A percentile compares a stretch with the other conserved stretches of the same genome.
Conservation (phyloP, 2,797 vertebrate species). For the Vipera latastei region DNA sequence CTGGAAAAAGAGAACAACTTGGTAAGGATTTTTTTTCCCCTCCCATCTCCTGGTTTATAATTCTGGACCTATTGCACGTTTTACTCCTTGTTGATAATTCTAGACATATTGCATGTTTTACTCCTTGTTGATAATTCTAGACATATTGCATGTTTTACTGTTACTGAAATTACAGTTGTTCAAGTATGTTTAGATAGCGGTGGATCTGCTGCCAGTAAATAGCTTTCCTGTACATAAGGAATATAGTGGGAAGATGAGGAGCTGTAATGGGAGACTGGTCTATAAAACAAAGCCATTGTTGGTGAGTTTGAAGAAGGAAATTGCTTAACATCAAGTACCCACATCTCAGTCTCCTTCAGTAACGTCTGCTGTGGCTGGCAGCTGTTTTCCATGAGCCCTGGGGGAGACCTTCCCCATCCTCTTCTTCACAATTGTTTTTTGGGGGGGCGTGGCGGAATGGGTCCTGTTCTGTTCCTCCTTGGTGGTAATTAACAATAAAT, state of each 20-base stretch:
- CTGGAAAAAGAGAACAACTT: conserved; percentile 70
- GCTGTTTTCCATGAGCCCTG: background rate
- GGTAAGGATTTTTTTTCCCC: conserved; percentile 42
- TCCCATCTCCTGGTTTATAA: fast-evolving
- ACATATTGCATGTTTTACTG: conserved; percentile 7
- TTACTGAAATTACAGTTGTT: background rate
- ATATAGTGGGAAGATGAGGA: background rate
- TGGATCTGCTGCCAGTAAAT: background rate
- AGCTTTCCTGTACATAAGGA: too few species aligned
- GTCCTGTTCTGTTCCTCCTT: background rate
- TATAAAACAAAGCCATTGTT: background rate
- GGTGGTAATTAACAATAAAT: background rate
- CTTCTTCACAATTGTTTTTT: background rate
- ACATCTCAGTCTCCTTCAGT: background rate
- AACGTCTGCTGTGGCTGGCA: background rate
- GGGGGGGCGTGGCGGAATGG: too few species aligned
- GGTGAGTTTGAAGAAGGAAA: background rate
- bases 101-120: too few species aligned
- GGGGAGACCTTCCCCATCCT: background rate
- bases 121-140: background rate
- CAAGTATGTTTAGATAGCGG: background rate
- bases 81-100: background rate
- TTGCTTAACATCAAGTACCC: too few species aligned
- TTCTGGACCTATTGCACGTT: background rate
- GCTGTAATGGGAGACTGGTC: background rate